Evolutionary conservation across 2,888 invertebrate species (phyloP), one percentile per base, ranked within the genome.

Genomic region (Aphidius colemani): DNA sequence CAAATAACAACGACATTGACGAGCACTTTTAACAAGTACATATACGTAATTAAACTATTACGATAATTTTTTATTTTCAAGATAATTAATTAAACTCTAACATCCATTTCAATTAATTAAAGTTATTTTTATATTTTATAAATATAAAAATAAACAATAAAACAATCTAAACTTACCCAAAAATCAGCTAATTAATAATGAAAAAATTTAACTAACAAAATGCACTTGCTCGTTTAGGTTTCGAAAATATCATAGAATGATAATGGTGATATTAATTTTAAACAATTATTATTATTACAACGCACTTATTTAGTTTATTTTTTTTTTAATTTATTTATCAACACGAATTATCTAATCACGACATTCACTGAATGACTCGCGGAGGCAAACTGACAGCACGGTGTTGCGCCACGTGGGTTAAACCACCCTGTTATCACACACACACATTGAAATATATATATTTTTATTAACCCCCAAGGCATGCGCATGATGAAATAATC

Each of bases 351-450:
- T n/a, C 45, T 18, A 13, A 59, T 63, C 57, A 41, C 59, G 63
- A 66, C 66, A 66, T 64, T 65, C 67, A 72, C 73, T 74, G 70
- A 66, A 64, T 72, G 77, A 70, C 77, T 77, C 74, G 77, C 77
- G 70, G 72, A 67, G 74, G 74, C 75, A 78, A 78, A 79, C 79
- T 79, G 79, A 75, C 76, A 76, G 74, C 74, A 71, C 77, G 72
- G 75, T 76, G 78, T 76, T 73, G 72, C 75, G 71, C 78, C 79
- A 79, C 79, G 79, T 79, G 79, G 79, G 71, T 73, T 69, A 69
- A 69, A 70, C 73, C 71, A 74, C 74, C 76, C 73, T 70, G 46
- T 58, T 66, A 65, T 69, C 66, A 70, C 48, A 58, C 30, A 55
- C 53, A 59, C 48, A 60, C 58, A 18, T 11, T 63, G 10, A 51